Evolutionary conservation across 1,140 invertebrate genomes (phyloP).

Genomic region (Contarinia nasturtii): DNA sequence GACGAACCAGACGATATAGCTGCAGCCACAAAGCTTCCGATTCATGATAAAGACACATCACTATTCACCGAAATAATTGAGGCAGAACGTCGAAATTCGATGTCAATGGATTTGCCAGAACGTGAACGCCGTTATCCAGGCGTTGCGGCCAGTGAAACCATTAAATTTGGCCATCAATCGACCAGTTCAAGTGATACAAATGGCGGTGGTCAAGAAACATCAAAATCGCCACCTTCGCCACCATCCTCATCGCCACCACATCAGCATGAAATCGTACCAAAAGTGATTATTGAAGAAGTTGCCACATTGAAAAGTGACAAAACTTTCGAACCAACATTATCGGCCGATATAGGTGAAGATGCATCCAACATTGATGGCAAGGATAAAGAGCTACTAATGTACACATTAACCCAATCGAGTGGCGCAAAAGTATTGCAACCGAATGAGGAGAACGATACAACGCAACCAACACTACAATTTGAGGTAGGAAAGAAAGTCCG

Average conservation of each 20-base stretch:
- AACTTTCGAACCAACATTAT: background rate
- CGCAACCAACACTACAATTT: background rate
- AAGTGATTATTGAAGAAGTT: background rate
- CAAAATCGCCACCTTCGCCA: no score
- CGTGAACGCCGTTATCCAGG: no score
- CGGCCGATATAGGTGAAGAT: background rate
- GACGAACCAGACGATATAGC: conserved; percentile 11
- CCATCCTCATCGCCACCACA: no score
- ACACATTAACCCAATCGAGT: background rate
- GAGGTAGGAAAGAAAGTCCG: background rate
- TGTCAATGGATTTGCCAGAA: no score
- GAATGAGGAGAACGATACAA: background rate
- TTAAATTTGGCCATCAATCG: no score
- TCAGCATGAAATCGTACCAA: no score
- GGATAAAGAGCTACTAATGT: background rate
- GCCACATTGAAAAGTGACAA: background rate
- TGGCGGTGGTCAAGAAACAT: no score
- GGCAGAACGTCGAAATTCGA: background rate
- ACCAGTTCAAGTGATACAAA: no score
- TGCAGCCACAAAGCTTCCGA: conserved; percentile 12
- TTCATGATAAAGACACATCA: background rate
- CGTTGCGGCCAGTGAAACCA: no score
- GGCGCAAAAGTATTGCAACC: conserved; percentile 8
- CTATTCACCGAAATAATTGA: background rate
- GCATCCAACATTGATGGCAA: background rate